Base-by-base conservation (phyloP, 2,113 vertebrate genomes). In the Burhinus oedicnemus region DNA sequence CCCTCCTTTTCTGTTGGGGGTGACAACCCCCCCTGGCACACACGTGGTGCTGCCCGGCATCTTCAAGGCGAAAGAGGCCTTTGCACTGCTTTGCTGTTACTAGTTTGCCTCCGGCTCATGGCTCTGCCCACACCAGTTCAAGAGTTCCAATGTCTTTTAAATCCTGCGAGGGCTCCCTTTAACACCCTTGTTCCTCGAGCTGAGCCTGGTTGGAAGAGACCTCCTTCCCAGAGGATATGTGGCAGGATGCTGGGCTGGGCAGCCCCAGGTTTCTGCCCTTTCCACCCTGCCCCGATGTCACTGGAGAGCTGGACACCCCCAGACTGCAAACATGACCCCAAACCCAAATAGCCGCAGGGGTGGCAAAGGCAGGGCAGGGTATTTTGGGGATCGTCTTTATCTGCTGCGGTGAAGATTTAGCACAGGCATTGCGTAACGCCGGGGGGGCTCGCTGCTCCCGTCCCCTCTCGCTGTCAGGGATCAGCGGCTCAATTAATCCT, bases 401-500 rank as follows among this genome's bases (percentile, higher is more conserved):
- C 93, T 84, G 69, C 77, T 57, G 69, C 15, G 4, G 12, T 5
- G 69, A 95, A 96, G 94, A 96, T 92, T 95, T 84, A 95, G 91
- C 87, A 45, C 94, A 94, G 47, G 60, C 55, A 1, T 78, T 96
- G 94, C 18, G 0, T 96, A 96, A 97, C 4, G 3, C 51, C 2
- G 23, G 75, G 57, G 84, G 30, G 75, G 52, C 64, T 90, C 17
- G 3, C 79, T 88, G 92, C 90, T 95, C 86, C 79, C 1, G 1
- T 25, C 75, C 90, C 83, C 86, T 83, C 60, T 88, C 1, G 7
- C 86, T 20, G 2, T 83, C 94, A 95, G 89, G 80, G 96, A 96
- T 96, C 96, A 95, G 86, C 72, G 0, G 77, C 87, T 91, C 87
- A 70, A 82, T 95, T 97, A 95, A 97, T 95, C 94, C 87, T 94